phyloP scores from a whole-genome alignment of 2,888 invertebrate genomes.

The Brenthis hecate region DNA sequence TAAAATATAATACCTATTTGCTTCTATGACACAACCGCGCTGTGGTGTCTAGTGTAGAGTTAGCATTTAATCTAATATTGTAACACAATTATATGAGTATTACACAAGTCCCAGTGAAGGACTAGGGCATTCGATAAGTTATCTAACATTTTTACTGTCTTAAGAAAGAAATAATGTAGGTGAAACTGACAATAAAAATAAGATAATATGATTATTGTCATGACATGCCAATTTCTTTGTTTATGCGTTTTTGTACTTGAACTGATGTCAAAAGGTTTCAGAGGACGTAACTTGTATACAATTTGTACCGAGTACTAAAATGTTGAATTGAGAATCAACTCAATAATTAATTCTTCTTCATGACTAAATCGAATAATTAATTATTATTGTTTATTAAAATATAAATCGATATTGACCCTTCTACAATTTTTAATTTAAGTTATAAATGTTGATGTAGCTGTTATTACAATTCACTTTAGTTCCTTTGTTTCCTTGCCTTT shows the following conservation, averaged over 20 bases:
- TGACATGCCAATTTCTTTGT: background rate
- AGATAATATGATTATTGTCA: background rate
- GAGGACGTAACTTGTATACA: no score
- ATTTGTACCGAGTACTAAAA: no score
- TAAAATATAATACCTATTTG: background rate
- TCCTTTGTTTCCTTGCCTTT: constrained; percentile 15
- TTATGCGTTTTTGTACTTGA: background rate
- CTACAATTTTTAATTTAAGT: no score
- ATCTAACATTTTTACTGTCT: constrained; percentile 29
- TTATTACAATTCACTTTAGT: constrained; percentile 3
- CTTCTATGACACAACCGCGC: constrained; percentile 1
- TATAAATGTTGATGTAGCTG: background rate
- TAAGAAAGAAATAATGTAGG: background rate
- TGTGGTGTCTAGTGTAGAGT: constrained; percentile 6
- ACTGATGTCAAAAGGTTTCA: no score
- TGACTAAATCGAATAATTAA: no score
- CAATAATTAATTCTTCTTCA: no score
- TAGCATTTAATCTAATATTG: constrained; percentile 36
- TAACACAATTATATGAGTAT: constrained; percentile 36
- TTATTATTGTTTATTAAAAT: no score
- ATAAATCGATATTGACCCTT: no score
- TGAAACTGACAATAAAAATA: background rate
- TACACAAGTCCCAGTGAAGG: constrained; percentile 33
- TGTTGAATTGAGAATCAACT: no score
- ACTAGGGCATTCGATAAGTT: constrained; percentile 33